Conservation (phyloP, 2,888 invertebrate genomes). For the Mactromeris polynyma region DNA sequence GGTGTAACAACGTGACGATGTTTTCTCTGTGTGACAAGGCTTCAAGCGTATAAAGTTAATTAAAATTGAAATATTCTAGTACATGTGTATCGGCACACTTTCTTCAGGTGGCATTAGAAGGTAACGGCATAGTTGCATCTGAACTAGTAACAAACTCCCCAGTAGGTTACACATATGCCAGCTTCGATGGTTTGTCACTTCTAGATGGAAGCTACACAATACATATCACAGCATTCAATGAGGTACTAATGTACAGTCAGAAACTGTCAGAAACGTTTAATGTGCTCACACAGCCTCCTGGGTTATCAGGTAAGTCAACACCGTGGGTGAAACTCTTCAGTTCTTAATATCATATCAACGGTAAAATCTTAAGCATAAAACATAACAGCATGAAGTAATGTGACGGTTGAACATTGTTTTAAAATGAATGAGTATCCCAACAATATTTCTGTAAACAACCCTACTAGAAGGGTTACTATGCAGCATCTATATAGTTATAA, state of each 20-base stretch:
- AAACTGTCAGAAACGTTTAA: constrained; percentile 9
- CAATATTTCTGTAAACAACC: too few species aligned
- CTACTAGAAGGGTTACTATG: too few species aligned
- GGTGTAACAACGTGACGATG: too few species aligned
- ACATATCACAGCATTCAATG: constrained; percentile 48
- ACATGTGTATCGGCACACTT: too few species aligned
- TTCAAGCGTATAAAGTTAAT: too few species aligned
- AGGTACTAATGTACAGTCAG: constrained; percentile 55
- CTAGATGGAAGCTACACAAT: constrained; percentile 51
- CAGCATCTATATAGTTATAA: too few species aligned
- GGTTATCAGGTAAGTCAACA: constrained; percentile 33
- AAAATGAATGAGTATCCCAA: too few species aligned
- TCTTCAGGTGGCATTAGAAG: background rate
- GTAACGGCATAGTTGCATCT: background rate
- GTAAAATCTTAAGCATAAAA: background rate
- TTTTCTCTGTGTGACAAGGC: too few species aligned
- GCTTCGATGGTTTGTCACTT: constrained; percentile 35
- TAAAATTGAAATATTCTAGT: too few species aligned
- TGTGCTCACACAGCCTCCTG: constrained; percentile 42
- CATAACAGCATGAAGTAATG: background rate
- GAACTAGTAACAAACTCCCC: constrained; percentile 47
- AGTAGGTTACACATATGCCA: constrained; percentile 40
- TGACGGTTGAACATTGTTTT: too few species aligned
- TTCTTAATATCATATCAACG: background rate
- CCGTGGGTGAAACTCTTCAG: too few species aligned